Evolutionary conservation across 2,888 invertebrate genomes (phyloP), one percentile per base, ranked within the genome.

Genomic region (Poecilobothrus nobilitatus): DNA sequence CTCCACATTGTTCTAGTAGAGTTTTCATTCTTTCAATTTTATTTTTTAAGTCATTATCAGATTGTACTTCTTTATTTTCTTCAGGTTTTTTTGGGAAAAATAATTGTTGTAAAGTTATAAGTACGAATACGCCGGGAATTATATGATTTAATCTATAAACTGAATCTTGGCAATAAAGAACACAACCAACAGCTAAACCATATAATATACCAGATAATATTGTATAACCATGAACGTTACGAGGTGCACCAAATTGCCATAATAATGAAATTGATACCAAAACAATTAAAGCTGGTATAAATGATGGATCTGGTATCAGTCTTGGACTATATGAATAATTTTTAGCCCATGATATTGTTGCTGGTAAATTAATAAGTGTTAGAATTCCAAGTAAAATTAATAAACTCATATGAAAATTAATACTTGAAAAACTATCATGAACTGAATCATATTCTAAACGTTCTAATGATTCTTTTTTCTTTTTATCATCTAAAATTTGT

Each of bases 341-440:
- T 76, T 88, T 88, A 0, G 91, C 89, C 93, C 93, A 94, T 7
- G 91, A 89, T 63, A 93, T 78, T 20, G 89, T 85, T 63, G 88
- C 86, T 0, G 93, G 92, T 15, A 89, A 73, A 80, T 90, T 91
- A 62, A 91, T 81, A n/a, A 87, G 72, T 0, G 91, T 84, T 41
- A 88, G 84, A 20, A 87, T 78, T 68, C 87, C 77, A 86, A 91
- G 89, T 73, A 92, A 77, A 67, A 89, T 81, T 74, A 92, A 89
- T 74, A 92, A 78, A 70, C 89, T 86, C 76, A 91, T 85, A 76
- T 92, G 91, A 78, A 91, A 91, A 76, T 91, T 86, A 74, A 92
- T 84, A 73, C 83, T 84, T 71, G 80, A 83, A 21, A 85, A 76
- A 66, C 81, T 74, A 70, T 73, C 73, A 66, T 73, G 71, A 37